These are phyloP conservation scores for Drosophila athabasca DNA, from an alignment of 1,140 invertebrate genomes.

Conservation along the genomic window DNA sequence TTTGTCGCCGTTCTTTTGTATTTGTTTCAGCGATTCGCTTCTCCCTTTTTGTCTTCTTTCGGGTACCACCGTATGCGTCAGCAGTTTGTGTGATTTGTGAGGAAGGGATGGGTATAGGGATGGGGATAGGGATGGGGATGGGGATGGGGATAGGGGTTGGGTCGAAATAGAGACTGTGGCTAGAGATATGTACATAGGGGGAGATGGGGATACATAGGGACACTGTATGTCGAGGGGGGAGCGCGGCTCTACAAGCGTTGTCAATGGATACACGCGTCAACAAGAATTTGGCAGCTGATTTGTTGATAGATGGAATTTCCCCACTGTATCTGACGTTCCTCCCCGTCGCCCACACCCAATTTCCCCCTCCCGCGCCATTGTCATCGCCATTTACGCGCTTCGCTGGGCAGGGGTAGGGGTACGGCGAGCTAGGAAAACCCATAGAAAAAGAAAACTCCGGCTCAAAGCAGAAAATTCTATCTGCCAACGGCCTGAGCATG, in stretches of 20 bases:
- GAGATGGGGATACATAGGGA: neutral
- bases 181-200: neutral
- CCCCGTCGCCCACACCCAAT: conserved; percentile 8
- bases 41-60: neutral
- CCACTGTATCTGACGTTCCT: conserved; percentile 24
- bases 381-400: conserved; percentile 77
- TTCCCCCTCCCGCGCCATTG: conserved; percentile 42
- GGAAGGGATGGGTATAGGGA: neutral
- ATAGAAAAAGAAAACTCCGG: conserved; percentile 57
- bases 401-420: conserved; percentile 43
- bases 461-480: conserved; percentile 77
- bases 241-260: conserved; percentile 41
- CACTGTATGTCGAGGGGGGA: conserved; percentile 6
- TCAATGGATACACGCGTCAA: conserved; percentile 77
- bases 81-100: conserved; percentile 52
- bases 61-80: conserved; percentile 32
- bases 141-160: neutral
- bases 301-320: conserved; percentile 75
- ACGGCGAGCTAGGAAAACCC: conserved; percentile 3
- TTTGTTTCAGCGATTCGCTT: conserved; percentile 33
- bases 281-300: conserved; percentile 80
- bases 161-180: neutral
- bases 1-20: conserved; percentile 49
- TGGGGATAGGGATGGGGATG: too few species aligned
- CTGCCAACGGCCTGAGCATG: conserved; percentile 68